A percentile compares a stretch with the other conserved stretches of the same genome.
Evolutionary conservation across 1,140 invertebrate species (phyloP).

Genomic region (Leptopilina clavipes): DNA sequence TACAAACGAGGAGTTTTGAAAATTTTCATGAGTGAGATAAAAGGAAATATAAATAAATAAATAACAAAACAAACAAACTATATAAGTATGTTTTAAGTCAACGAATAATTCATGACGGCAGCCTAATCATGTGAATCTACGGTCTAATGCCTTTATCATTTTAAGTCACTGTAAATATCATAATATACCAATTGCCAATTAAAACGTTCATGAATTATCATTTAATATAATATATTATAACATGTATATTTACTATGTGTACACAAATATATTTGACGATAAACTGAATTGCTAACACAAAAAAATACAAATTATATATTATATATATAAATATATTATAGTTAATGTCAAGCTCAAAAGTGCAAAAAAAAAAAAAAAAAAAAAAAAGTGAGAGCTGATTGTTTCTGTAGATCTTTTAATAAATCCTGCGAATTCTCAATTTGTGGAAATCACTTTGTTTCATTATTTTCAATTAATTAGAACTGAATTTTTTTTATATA

Average conservation of each 20-base stretch:
- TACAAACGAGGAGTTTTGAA: background rate
- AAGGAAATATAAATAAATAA: slow-evolving; percentile 33
- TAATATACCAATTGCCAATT: slow-evolving; percentile 57
- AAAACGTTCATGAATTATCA: slow-evolving; percentile 58
- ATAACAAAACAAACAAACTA: slow-evolving; percentile 50
- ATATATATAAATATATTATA: slow-evolving; percentile 58
- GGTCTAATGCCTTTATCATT: slow-evolving; percentile 64
- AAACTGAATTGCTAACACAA: slow-evolving; percentile 40
- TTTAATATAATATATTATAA: slow-evolving; percentile 47
- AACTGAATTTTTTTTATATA: too few relatives aligned
- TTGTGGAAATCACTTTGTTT: slow-evolving; percentile 38
- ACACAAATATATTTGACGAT: slow-evolving; percentile 57
- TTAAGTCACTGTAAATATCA: slow-evolving; percentile 64
- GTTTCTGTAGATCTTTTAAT: slow-evolving; percentile 70
- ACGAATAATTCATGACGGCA: slow-evolving; percentile 60
- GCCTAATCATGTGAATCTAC: slow-evolving; percentile 59
- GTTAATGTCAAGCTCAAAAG: slow-evolving; percentile 50
- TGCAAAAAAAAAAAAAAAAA: slow-evolving; percentile 39
- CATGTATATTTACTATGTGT: slow-evolving; percentile 47
- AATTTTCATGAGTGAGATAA: slow-evolving; percentile 37
- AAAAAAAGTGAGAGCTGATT: slow-evolving; percentile 51
- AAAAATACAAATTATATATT: slow-evolving; percentile 57
- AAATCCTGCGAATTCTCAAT: slow-evolving; percentile 68
- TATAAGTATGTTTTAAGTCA: slow-evolving; percentile 56
- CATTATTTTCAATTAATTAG: too few relatives aligned